Evolutionary conservation across 2,888 invertebrate genomes (phyloP).

Genomic region (Drosophila maculinotata): DNA sequence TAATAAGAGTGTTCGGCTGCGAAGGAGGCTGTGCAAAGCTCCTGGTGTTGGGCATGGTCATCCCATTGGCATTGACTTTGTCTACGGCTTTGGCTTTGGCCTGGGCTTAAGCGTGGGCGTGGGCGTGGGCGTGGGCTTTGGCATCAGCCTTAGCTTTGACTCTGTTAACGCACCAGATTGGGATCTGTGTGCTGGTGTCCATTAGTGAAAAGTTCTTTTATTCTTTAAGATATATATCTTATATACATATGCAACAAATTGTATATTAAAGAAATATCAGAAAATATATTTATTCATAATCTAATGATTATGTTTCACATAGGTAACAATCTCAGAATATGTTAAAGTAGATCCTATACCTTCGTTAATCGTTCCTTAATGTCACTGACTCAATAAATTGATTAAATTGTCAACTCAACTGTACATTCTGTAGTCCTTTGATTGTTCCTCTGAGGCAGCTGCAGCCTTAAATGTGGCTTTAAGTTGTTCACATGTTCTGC

Average conservation of each 20-base stretch:
- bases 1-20: slow-evolving; percentile 40
- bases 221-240: too few species aligned
- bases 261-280: too few species aligned
- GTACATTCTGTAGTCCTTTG: not conserved
- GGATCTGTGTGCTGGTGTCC: slow-evolving; percentile 4
- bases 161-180: slow-evolving; percentile 34
- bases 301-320: too few species aligned
- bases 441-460: not conserved
- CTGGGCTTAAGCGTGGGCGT: too few species aligned
- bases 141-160: slow-evolving; percentile 26
- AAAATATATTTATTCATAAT: too few species aligned
- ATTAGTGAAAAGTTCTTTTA: too few species aligned
- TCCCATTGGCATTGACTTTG: slow-evolving; percentile 19
- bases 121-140: slow-evolving; percentile 17
- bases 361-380: too few species aligned
- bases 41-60: not conserved
- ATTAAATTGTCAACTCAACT: not conserved
- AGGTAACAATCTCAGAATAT: too few species aligned
- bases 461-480: slow-evolving; percentile 7
- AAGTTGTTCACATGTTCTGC: slow-evolving; percentile 9
- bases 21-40: slow-evolving; percentile 7
- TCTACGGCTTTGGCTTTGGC: slow-evolving; percentile 1
- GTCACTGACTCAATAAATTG: too few species aligned
- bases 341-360: too few species aligned
- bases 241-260: too few species aligned